phyloP scores from a whole-genome alignment of 2,888 invertebrate species.

The Galeruca laticollis region DNA sequence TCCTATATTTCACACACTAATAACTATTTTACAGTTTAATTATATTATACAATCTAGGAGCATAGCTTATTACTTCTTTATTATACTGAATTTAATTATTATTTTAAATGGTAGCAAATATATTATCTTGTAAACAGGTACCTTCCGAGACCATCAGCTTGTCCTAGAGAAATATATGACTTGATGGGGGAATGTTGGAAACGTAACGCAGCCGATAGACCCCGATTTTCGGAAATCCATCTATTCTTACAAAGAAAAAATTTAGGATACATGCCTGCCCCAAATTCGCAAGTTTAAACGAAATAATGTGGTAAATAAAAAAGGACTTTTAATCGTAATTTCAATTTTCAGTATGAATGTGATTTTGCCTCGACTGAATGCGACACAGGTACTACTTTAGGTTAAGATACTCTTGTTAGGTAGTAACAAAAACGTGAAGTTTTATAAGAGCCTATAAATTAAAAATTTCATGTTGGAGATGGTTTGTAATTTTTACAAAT shows the following conservation, averaged over 20 bases:
- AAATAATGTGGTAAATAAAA: conserved; percentile 15
- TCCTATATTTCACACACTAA: too few relatives aligned
- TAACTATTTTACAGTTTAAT: too few relatives aligned
- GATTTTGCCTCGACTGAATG: conserved; percentile 35
- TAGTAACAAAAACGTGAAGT: conserved; percentile 8
- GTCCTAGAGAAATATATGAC: conserved; percentile 90
- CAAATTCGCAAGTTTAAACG: conserved; percentile 50
- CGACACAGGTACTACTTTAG: conserved; percentile 40
- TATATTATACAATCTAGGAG: too few relatives aligned
- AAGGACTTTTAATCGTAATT: conserved; percentile 37
- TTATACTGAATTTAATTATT: too few relatives aligned
- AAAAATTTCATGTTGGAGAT: background rate
- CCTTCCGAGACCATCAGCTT: conserved; percentile 76
- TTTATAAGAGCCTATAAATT: conserved; percentile 3
- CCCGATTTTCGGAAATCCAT: conserved; percentile 89
- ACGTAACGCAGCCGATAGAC: conserved; percentile 82
- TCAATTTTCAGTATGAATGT: conserved; percentile 41
- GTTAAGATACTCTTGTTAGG: conserved; percentile 38
- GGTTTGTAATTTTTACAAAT: background rate
- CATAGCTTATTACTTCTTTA: too few relatives aligned
- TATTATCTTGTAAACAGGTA: conserved; percentile 53
- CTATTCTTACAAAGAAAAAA: conserved; percentile 83
- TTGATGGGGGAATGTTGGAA: conserved; percentile 95
- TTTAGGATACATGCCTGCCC: conserved; percentile 73
- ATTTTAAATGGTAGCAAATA: too few relatives aligned